A percentile compares a stretch with the other conserved stretches of the same genome.
phyloP scores from a whole-genome alignment of 2,113 vertebrate species.

The Tylochromis polylepis region DNA sequence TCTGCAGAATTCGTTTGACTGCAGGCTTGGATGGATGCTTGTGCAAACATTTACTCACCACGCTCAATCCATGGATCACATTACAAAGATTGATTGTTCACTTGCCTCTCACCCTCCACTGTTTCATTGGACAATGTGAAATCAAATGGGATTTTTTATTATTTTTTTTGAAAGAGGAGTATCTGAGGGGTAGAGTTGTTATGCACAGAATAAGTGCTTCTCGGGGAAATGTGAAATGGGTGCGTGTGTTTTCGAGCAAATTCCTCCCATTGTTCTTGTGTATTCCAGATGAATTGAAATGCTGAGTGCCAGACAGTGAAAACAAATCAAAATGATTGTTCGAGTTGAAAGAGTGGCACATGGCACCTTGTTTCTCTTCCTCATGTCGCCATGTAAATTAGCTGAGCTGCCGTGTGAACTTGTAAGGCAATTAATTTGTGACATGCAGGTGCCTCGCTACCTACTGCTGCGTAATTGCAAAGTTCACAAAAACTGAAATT shows the following conservation, averaged over 20 bases:
- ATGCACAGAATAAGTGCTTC: slow-evolving; percentile 50
- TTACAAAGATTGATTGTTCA: slow-evolving; percentile 78
- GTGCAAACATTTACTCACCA: slow-evolving; percentile 76
- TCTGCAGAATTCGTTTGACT: slow-evolving; percentile 70
- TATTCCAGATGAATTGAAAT: slow-evolving; percentile 43
- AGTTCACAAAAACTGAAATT: slow-evolving; percentile 56
- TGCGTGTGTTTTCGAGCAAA: slow-evolving; percentile 30
- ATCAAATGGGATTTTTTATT: slow-evolving; percentile 63
- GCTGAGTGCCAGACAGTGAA: slow-evolving; percentile 40
- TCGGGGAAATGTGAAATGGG: slow-evolving; percentile 12
- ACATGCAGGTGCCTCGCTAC: slow-evolving; percentile 36
- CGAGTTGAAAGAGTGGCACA: slow-evolving; percentile 46
- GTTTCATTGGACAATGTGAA: slow-evolving; percentile 71
- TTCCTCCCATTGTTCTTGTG: slow-evolving; percentile 52
- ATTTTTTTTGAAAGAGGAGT: slow-evolving; percentile 48
- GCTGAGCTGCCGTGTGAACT: slow-evolving; percentile 29
- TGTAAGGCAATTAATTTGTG: slow-evolving; percentile 47
- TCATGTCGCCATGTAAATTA: slow-evolving; percentile 39
- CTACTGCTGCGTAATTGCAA: slow-evolving; percentile 34
- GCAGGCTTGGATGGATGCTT: slow-evolving; percentile 70
- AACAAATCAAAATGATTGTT: slow-evolving; percentile 56
- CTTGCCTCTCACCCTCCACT: slow-evolving; percentile 70
- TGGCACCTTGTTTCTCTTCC: slow-evolving; percentile 1
- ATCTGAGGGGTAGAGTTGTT: slow-evolving; percentile 50
- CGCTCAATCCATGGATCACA: slow-evolving; percentile 70